Base-by-base conservation (phyloP, 2,888 invertebrate species). In the Zelleria hepariella region DNA sequence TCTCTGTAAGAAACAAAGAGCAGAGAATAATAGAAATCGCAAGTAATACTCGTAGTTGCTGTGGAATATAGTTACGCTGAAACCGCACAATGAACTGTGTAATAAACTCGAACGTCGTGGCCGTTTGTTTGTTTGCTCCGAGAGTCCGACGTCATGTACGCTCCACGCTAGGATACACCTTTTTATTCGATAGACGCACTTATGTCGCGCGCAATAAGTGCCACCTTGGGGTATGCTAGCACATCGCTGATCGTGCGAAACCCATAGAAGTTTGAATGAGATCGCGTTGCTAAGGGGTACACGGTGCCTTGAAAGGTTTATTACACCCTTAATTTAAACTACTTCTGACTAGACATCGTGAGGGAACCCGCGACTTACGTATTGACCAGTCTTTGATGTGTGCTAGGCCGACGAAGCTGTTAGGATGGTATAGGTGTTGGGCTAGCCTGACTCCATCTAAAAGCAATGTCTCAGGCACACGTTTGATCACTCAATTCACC, bases 241-340 rank as follows among this genome's bases (percentile, higher is more conserved):
- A n/a, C n/a, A 15, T 10, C 32, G 15, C 32, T 15, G 2, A 42
- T 15, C 32, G 32, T 51, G 47, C 60, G 81, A 80, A 81, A 78
- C 80, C 81, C 77, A 51, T 73, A 75, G 78, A 83, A 83, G 83
- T 84, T 85, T 82, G 84, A 85, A 85, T 85, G 83, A 83, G 80
- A 81, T 72, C 80, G 72, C 74, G 51, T 51, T 51, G 51, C 23
- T 20, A 10, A 7, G 20, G 20, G 20, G 8, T 51, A 20, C 23
- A 5, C 20, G 51, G 21, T 10, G 20, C 8, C 8, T 51, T 20
- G 10, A 51, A 21, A 20, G 21, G 10, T 51, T 10, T 6, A 23
- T 23, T 10, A 23, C 23, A 20, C 21, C 23, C 51, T 21, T 4
- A 21, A 51, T 4, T 20, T 21, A 7, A 10, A 4, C 42, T n/a